Conservation (phyloP, 2,113 vertebrate species). For the Neoarius graeffei region DNA sequence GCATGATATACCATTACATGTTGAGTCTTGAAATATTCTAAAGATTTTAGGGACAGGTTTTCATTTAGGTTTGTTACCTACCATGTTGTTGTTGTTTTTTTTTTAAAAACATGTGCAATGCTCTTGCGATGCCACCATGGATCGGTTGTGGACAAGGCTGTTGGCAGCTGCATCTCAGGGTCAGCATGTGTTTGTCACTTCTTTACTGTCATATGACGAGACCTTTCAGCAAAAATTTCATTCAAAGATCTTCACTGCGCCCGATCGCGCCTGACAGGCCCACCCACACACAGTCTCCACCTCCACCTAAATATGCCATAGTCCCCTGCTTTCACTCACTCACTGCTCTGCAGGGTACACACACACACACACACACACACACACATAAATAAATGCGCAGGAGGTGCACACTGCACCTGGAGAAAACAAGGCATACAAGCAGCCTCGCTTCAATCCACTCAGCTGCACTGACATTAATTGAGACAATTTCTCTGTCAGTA, state of each 20-base stretch:
- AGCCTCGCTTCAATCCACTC: background rate
- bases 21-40: background rate
- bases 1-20: too few relatives aligned
- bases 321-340: slow-evolving; percentile 2
- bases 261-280: slow-evolving; percentile 40
- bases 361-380: slow-evolving; percentile 11
- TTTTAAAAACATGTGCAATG: background rate
- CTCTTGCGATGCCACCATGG: background rate
- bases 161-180: background rate
- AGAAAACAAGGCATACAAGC: background rate
- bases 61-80: background rate
- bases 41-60: background rate
- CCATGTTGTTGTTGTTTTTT: background rate
- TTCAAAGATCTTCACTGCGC: background rate
- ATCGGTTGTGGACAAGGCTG: background rate
- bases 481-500: background rate
- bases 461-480: slow-evolving; percentile 7
- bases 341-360: background rate
- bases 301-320: slow-evolving; percentile 8
- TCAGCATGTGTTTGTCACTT: background rate
- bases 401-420: slow-evolving; percentile 20
- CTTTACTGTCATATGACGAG: background rate
- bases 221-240: slow-evolving; percentile 10
- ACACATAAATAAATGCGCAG: slow-evolving; percentile 11
- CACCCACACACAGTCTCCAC: slow-evolving; percentile 18